phyloP scores from a whole-genome alignment of 2,888 invertebrate genomes.

The Meghimatium bilineatum region DNA sequence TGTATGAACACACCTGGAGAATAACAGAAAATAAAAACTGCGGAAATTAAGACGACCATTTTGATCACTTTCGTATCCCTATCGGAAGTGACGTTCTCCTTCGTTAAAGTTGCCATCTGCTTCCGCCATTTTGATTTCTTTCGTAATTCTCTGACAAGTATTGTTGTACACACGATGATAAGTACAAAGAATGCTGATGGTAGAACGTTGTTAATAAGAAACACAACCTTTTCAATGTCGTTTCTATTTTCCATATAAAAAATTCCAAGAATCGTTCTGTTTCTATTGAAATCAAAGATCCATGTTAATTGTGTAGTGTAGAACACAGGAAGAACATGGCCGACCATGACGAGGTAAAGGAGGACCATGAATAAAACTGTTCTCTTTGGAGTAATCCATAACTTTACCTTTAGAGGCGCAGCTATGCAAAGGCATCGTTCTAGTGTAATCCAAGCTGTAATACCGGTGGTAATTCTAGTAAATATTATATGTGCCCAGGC shows the following conservation, averaged over 20 bases:
- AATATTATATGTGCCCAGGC: constrained; percentile 8
- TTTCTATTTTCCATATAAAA: neutral
- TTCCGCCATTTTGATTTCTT: constrained; percentile 20
- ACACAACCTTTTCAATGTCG: neutral
- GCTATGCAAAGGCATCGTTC: constrained; percentile 5
- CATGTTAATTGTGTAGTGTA: neutral
- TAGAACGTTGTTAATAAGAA: constrained; percentile 2
- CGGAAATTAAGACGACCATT: constrained; percentile 15
- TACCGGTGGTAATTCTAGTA: neutral
- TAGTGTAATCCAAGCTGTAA: neutral
- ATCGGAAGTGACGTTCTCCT: neutral
- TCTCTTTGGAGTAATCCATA: neutral
- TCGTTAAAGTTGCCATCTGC: neutral
- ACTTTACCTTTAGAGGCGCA: neutral
- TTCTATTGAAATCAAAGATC: neutral
- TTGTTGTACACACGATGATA: neutral
- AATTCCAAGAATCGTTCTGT: constrained; percentile 18
- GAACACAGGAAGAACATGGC: neutral
- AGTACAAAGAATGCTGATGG: neutral
- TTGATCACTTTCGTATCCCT: constrained; percentile 1
- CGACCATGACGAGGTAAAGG: neutral
- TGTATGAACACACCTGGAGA: neutral
- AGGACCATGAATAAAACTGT: neutral
- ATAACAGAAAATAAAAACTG: constrained; percentile 12
- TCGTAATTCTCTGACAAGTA: neutral